A percentile compares a stretch with the other conserved stretches of the same genome.
Evolutionary conservation across 2,888 invertebrate genomes (phyloP).

Genomic region (Hydriomena furcata): DNA sequence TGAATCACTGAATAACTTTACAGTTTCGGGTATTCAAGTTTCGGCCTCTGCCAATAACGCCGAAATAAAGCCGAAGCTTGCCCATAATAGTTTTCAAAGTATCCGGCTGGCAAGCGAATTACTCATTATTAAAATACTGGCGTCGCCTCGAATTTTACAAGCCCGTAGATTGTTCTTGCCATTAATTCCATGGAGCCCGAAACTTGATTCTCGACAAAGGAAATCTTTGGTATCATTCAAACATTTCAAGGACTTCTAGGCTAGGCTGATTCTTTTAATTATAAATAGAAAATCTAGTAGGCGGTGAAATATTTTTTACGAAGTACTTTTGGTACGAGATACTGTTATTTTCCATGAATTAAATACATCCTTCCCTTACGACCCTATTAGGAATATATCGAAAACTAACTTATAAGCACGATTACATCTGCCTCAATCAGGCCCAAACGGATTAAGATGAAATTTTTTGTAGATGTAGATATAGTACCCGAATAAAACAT

Average conservation of each 20-base stretch:
- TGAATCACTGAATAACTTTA: no score
- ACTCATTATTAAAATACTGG: conserved; percentile 22
- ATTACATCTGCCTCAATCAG: no score
- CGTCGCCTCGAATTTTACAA: conserved; percentile 24
- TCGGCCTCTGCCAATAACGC: neutral
- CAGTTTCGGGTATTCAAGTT: neutral
- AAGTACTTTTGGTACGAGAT: no score
- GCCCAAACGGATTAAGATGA: no score
- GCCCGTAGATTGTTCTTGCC: conserved; percentile 11
- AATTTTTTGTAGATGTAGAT: no score
- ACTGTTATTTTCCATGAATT: no score
- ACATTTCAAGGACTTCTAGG: conserved; percentile 9
- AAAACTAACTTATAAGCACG: no score
- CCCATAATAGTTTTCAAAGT: neutral
- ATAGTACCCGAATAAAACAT: no score
- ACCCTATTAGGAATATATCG: no score
- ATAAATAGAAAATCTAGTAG: no score
- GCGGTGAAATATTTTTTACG: no score
- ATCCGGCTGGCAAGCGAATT: conserved; percentile 10
- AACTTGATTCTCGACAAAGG: conserved; percentile 20
- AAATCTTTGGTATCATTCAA: conserved; percentile 14
- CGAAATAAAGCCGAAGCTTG: neutral
- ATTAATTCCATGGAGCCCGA: conserved; percentile 16
- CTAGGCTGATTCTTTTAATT: conserved; percentile 3
- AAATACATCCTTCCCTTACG: no score